Base-by-base conservation (phyloP, 2,797 vertebrate species). In the Ispidina lecontei region DNA sequence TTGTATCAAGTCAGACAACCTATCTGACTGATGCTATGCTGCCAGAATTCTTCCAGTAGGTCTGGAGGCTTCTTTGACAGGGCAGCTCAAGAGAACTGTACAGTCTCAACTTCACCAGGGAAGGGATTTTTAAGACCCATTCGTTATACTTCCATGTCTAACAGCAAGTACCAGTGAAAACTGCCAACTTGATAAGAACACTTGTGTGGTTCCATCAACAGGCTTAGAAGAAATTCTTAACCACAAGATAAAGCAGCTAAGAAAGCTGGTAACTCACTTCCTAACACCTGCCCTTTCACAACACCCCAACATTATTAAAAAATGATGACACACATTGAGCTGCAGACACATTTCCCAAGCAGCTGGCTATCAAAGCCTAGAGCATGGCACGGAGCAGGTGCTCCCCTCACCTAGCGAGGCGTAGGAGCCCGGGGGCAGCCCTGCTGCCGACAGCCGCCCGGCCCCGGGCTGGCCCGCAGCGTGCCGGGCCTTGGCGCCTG, bases 21-120 rank as follows among this genome's bases (percentile, higher is more conserved):
- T 98, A 97, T 99, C 99, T 69, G 99, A 99, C 91, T 99, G 99
- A 99, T 26, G 99, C 98, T 84, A 98, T 98, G 14, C 99, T 99
- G 93, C 98, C 98, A 33, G 99, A 99, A 96, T 98, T 99, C 97
- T 98, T 98, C 92, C 99, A 94, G 94, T 96, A 98, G 4, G 98
- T 98, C 96, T 99, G 99, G 84, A 99, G 98, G 55, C 98, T 99
- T 96, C 95, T 98, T 96, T 99, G 99, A 97, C 99, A 99, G 21
- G 99, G 98, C 0, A 99, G 84, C 96, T 99, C 99, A 88, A 99
- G 97, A 35, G 98, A 99, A 97, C 99, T 99, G 96, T 99, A 99
- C 20, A 99, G 98, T 97, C 59, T 99, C 99, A 0, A 98, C 97
- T 97, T 99, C 99, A 33, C 86, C 96, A 39, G 99, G 99, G 70